phyloP scores from a whole-genome alignment of 2,113 vertebrate species.

The Coptodon bakossiorum region DNA sequence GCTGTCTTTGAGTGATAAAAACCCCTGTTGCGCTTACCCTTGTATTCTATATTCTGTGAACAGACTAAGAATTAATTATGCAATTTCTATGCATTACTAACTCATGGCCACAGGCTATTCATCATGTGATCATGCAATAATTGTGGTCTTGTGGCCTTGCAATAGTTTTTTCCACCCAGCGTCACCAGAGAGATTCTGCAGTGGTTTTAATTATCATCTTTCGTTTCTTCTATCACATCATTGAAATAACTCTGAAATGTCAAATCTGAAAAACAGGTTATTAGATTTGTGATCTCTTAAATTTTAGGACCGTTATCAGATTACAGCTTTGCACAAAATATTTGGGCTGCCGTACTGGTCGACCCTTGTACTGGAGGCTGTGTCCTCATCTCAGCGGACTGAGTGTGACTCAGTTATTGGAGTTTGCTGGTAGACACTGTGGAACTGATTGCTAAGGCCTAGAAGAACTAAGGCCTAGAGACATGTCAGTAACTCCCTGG shows the following conservation, averaged over 20 bases:
- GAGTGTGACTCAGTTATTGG: background rate
- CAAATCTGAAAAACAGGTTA: background rate
- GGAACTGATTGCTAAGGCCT: background rate
- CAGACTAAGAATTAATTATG: background rate
- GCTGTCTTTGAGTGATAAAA: background rate
- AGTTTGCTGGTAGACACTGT: background rate
- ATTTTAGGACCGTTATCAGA: background rate
- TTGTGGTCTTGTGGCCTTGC: background rate
- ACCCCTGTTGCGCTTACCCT: background rate
- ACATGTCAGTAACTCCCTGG: background rate
- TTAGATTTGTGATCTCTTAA: background rate
- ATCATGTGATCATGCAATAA: background rate
- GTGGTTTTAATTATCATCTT: background rate
- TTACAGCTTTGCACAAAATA: background rate
- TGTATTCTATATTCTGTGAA: background rate
- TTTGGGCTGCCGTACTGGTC: background rate
- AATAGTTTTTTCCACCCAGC: background rate
- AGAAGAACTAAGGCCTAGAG: background rate
- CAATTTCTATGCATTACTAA: background rate
- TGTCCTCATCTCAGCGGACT: background rate
- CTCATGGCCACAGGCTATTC: background rate
- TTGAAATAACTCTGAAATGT: background rate
- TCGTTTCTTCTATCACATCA: background rate
- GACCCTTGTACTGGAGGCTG: background rate
- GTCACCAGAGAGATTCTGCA: background rate